phyloP scores from a whole-genome alignment of 2,113 vertebrate species.

The Piaya cayana region DNA sequence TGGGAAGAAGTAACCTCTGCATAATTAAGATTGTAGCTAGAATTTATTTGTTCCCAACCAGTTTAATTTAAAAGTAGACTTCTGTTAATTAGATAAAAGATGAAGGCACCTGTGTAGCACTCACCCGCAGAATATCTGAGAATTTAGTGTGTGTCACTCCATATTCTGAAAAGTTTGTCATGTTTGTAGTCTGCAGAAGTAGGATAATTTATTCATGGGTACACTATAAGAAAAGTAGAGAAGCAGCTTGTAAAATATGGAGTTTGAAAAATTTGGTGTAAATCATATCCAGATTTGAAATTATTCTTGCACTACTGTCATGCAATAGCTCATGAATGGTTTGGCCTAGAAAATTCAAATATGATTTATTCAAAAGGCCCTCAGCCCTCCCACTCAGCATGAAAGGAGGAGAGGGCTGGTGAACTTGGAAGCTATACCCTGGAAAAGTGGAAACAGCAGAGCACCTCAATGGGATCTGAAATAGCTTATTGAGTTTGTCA shows the following conservation, averaged over 20 bases:
- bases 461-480: conserved; percentile 8
- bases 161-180: background rate
- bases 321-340: background rate
- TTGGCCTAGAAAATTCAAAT: conserved; percentile 64
- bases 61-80: conserved; percentile 48
- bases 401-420: background rate
- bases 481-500: conserved; percentile 36
- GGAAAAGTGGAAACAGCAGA: conserved; percentile 17
- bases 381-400: background rate
- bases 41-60: conserved; percentile 37
- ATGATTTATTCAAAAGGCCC: conserved; percentile 44
- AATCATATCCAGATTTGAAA: conserved; percentile 25
- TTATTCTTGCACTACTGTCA: background rate
- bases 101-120: background rate
- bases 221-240: background rate
- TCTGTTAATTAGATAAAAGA: conserved; percentile 27
- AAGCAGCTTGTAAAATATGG: background rate
- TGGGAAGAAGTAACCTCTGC: conserved; percentile 9
- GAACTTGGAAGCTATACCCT: conserved; percentile 6
- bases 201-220: background rate
- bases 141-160: background rate
- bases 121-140: background rate
- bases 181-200: background rate
- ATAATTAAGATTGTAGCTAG: conserved; percentile 44
- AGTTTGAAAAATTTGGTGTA: background rate